These are phyloP conservation scores for Diarsia rubi DNA, from an alignment of 2,888 invertebrate genomes.

Conservation along the genomic window DNA sequence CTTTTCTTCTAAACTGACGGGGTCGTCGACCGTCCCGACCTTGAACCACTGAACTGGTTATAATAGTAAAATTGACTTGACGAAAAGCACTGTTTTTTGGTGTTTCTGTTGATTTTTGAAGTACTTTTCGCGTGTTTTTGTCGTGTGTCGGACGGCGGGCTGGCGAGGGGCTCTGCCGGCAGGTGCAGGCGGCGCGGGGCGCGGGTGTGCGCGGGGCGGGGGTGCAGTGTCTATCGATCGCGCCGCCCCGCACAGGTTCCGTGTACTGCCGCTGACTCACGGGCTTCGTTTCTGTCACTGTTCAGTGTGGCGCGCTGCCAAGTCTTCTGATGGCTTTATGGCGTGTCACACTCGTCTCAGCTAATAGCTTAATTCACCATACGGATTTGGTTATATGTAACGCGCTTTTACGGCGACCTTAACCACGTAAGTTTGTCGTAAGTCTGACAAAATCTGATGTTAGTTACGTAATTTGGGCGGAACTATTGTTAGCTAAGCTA, in stretches of 20 bases:
- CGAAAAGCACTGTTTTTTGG: conserved; percentile 68
- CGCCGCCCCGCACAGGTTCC: conserved; percentile 84
- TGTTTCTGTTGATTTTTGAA: conserved; percentile 69
- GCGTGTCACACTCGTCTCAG: conserved; percentile 76
- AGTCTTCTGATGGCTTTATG: conserved; percentile 80
- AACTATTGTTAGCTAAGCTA: conserved; percentile 7
- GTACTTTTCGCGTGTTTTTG: conserved; percentile 71
- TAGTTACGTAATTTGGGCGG: conserved; percentile 17
- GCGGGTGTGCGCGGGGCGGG: conserved; percentile 72
- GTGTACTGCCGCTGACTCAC: conserved; percentile 83
- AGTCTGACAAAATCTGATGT: conserved; percentile 17
- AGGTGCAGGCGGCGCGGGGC: conserved; percentile 76
- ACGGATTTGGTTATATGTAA: conserved; percentile 46
- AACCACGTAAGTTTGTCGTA: conserved; percentile 23
- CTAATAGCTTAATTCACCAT: conserved; percentile 79
- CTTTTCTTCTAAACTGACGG: conserved; percentile 63
- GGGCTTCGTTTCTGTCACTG: conserved; percentile 79
- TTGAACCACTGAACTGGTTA: conserved; percentile 79
- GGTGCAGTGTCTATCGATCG: conserved; percentile 88
- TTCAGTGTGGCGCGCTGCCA: conserved; percentile 85
- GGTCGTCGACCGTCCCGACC: conserved; percentile 81
- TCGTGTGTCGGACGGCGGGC: conserved; percentile 73
- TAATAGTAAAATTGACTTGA: conserved; percentile 71
- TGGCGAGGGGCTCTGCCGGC: conserved; percentile 75
- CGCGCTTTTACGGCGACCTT: conserved; percentile 48